Evolutionary conservation across 2,888 invertebrate genomes (phyloP).

Genomic region (Eilema sororculum): DNA sequence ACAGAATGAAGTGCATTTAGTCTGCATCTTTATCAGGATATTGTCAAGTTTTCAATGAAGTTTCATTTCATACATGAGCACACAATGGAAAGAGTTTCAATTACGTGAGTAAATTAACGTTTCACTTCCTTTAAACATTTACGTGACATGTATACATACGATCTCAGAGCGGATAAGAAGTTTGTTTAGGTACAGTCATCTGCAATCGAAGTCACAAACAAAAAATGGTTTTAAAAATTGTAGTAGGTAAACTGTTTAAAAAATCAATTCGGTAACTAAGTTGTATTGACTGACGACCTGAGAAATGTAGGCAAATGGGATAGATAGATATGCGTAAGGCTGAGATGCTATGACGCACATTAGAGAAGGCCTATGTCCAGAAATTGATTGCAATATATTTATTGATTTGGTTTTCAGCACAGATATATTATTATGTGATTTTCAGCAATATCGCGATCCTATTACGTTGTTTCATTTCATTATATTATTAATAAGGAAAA

Average conservation of each 20-base stretch:
- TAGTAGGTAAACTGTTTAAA: too few relatives aligned
- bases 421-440: too few relatives aligned
- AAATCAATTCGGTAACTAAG: background rate
- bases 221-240: background rate
- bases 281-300: background rate
- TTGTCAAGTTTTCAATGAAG: background rate
- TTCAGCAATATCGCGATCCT: too few relatives aligned
- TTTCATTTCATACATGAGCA: background rate
- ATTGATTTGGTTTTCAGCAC: background rate
- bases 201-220: conserved; percentile 29
- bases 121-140: conserved; percentile 34
- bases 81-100: background rate
- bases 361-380: background rate
- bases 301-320: background rate
- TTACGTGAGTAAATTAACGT: conserved; percentile 22
- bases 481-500: too few relatives aligned
- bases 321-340: background rate
- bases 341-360: background rate
- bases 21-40: background rate
- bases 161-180: conserved; percentile 23
- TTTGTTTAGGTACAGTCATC: conserved; percentile 37
- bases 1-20: background rate
- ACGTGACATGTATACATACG: conserved; percentile 21
- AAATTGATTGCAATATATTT: background rate
- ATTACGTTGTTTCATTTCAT: too few relatives aligned